Evolutionary conservation across 2,113 vertebrate species (phyloP).

Genomic region (Miniopterus natalensis): DNA sequence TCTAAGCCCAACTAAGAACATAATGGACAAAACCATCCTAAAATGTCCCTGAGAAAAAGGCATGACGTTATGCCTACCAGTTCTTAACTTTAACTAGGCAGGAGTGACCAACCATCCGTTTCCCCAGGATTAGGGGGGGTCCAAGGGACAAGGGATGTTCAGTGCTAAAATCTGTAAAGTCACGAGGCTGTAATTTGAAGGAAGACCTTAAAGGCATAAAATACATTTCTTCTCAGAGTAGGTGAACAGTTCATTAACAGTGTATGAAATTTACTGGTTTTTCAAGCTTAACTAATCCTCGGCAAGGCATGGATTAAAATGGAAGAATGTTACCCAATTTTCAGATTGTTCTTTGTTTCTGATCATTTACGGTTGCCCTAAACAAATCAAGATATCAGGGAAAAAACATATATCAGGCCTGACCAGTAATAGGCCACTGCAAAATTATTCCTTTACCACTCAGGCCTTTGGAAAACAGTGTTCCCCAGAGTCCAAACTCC

Average conservation of each 20-base stretch:
- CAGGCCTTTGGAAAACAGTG: constrained; percentile 38
- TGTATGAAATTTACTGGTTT: neutral
- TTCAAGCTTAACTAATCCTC: neutral
- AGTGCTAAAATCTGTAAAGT: neutral
- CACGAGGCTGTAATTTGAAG: neutral
- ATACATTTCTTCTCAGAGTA: neutral
- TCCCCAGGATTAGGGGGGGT: neutral
- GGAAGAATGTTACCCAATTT: neutral
- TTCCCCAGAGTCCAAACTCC: neutral
- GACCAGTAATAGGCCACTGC: neutral
- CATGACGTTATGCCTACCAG: neutral
- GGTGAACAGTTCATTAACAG: neutral
- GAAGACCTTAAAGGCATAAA: neutral
- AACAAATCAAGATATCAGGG: neutral
- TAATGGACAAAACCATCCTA: neutral
- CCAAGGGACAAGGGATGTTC: neutral
- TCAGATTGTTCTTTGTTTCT: neutral
- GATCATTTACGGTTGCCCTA: neutral
- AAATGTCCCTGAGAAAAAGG: neutral
- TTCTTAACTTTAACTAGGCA: neutral
- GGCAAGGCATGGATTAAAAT: neutral
- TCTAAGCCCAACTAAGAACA: neutral
- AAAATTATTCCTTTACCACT: neutral
- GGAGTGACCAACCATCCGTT: neutral
- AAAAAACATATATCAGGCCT: neutral